Base-by-base conservation (phyloP, 2,113 vertebrate species). In the Siphamia tubifer region DNA sequence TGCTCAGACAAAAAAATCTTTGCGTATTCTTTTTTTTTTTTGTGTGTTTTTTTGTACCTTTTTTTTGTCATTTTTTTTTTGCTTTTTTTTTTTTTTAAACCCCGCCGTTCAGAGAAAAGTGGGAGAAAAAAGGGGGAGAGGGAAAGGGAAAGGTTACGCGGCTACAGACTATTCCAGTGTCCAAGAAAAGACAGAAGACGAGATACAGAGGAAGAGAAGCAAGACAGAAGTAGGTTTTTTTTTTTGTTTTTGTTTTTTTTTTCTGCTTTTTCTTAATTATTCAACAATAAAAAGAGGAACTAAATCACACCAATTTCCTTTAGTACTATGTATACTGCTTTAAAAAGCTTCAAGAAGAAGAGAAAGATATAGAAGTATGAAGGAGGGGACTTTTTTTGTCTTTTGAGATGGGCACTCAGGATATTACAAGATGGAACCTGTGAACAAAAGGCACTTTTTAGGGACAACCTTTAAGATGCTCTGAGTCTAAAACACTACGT, bases 291-390 rank as follows among this genome's bases (percentile, higher is more conserved):
- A 92, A 92, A 92, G 89, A 93, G 81, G 79, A 92, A 92, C 91
- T 91, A 93, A 94, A 93, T 93, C 92, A 94, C 94, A 94, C 91
- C 91, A 88, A 91, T 93, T 90, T 92, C 90, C 91, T 92, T 94
- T 94, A 94, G 91, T 93, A 94, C 92, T 92, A 94, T 91, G 90
- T 93, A 94, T 93, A 94, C 90, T 91, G 90, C 91, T 93, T 92
- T 90, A 89, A 93, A 92, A 92, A 93, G 90, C 91, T 88, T 56
- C 83, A 89, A 93, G 89, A 86, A 89, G 85, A 83, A 82, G 83
- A 89, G 86, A 81, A 90, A 87, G 88, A 90, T 90, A 89, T 74
- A 91, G 89, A 88, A 81, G 87, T 58, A 88, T 84, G 90, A 90
- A 89, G 87, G 91, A 89, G 88, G 91, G 87, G 82, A 84, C 47